Evolutionary conservation across 2,888 invertebrate genomes (phyloP).

Genomic region (Yponomeuta plumbellus): DNA sequence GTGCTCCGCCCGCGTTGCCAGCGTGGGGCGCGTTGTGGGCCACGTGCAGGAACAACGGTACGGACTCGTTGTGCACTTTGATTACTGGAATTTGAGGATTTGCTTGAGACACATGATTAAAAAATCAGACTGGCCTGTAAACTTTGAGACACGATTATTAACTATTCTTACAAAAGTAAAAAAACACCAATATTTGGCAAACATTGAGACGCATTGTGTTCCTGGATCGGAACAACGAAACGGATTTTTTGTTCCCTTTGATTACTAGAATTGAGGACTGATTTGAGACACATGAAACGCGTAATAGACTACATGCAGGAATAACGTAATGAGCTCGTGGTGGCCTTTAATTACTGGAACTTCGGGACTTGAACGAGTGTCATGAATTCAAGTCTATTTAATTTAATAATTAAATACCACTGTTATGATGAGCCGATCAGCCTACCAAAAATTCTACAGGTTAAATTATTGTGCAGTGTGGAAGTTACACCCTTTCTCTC

Average conservation of each 20-base stretch:
- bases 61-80: slow-evolving; percentile 69
- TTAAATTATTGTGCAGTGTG: too few relatives aligned
- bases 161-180: too few relatives aligned
- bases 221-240: slow-evolving; percentile 83
- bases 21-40: slow-evolving; percentile 90
- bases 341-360: slow-evolving; percentile 77
- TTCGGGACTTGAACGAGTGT: neutral
- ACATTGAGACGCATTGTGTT: neutral
- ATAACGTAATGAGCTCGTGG: slow-evolving; percentile 80
- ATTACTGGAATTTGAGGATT: slow-evolving; percentile 64
- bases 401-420: too few relatives aligned
- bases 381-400: too few relatives aligned
- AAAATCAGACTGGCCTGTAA: too few relatives aligned
- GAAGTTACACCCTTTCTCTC: too few relatives aligned
- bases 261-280: slow-evolving; percentile 64
- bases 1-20: slow-evolving; percentile 81
- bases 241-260: slow-evolving; percentile 69
- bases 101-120: neutral
- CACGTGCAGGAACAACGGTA: slow-evolving; percentile 87
- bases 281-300: slow-evolving; percentile 57
- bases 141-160: too few relatives aligned
- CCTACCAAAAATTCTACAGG: too few relatives aligned
- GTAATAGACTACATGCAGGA: slow-evolving; percentile 87
- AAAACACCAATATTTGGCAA: too few relatives aligned
- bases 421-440: too few relatives aligned